These are phyloP conservation scores for Alosa alosa DNA, from an alignment of 2,113 vertebrate species.

Conservation along the genomic window DNA sequence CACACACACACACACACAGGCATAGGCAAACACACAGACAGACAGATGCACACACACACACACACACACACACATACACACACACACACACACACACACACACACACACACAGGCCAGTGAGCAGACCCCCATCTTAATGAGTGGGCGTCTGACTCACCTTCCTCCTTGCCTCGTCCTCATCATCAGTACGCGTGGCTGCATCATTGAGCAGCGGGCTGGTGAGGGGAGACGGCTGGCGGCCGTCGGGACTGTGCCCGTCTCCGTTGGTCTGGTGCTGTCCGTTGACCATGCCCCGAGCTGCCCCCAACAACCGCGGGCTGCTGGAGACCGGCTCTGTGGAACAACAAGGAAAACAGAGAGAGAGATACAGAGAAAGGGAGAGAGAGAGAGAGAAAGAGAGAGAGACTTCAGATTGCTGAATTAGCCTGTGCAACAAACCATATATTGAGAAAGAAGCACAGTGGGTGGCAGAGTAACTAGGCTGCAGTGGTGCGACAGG, in stretches of 20 bases:
- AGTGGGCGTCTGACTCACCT: slow-evolving; percentile 70
- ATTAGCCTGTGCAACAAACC: not conserved
- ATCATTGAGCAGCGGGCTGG: slow-evolving; percentile 90
- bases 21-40: not conserved
- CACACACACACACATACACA: slow-evolving; percentile 13
- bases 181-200: slow-evolving; percentile 85
- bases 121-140: not conserved
- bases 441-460: not conserved
- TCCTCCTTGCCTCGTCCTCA: slow-evolving; percentile 89
- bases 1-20: not conserved
- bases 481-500: not conserved
- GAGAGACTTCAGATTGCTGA: not conserved
- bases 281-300: slow-evolving; percentile 79
- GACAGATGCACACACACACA: not conserved
- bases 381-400: not conserved
- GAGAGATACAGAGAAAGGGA: slow-evolving; percentile 2
- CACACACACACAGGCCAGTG: not conserved
- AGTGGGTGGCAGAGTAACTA: not conserved
- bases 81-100: not conserved
- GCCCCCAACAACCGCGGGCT: slow-evolving; percentile 85
- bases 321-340: slow-evolving; percentile 78
- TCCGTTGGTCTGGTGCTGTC: slow-evolving; percentile 78
- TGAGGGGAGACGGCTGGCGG: slow-evolving; percentile 86
- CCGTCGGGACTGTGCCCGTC: slow-evolving; percentile 83
- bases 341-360: slow-evolving; percentile 13